phyloP scores from a whole-genome alignment of 2,888 invertebrate species.

The Athalia cordata region DNA sequence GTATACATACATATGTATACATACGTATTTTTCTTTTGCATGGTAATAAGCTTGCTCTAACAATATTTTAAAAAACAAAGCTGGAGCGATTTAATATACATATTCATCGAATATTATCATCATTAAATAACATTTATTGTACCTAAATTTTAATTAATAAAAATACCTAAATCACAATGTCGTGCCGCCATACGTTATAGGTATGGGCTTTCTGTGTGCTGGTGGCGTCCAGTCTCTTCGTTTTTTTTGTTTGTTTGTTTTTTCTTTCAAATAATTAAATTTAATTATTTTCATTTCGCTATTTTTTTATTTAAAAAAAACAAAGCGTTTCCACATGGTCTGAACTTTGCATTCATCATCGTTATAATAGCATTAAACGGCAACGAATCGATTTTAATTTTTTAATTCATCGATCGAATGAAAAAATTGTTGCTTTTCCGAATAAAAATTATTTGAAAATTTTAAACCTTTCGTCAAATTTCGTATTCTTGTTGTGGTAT shows the following conservation, averaged over 20 bases:
- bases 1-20: background rate
- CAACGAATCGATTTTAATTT: no score
- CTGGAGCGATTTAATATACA: no score
- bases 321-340: no score
- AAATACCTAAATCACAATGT: constrained; percentile 71
- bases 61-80: constrained; percentile 54
- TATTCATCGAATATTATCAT: constrained; percentile 62
- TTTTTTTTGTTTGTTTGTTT: constrained; percentile 7
- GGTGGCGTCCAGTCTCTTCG: constrained; percentile 42
- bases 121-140: constrained; percentile 70
- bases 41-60: constrained; percentile 53
- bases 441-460: no score
- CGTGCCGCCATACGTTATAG: constrained; percentile 57
- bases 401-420: no score
- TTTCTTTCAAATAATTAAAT: background rate
- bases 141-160: constrained; percentile 68
- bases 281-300: background rate
- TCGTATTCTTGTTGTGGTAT: no score
- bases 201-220: constrained; percentile 44
- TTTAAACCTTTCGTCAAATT: no score
- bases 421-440: no score
- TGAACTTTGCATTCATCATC: no score
- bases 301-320: background rate
- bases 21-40: background rate
- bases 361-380: no score